Percentiles rank a stretch among this genome's conserved stretches.
These are phyloP conservation scores for Cranoglanis bouderius DNA, from an alignment of 2,113 vertebrate species.

Conservation along the genomic window DNA sequence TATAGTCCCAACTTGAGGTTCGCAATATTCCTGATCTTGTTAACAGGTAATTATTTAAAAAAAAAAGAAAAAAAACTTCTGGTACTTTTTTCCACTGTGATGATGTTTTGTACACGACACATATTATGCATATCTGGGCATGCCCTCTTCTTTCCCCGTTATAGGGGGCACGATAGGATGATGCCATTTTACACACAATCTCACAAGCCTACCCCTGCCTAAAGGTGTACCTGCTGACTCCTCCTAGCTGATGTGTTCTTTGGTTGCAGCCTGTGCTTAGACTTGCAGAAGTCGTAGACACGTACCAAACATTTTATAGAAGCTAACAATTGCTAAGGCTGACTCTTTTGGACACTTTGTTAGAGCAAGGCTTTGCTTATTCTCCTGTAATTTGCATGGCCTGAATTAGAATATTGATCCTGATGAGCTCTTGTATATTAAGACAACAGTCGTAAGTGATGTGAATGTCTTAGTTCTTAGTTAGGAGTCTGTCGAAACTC, in stretches of 20 bases:
- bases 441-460: too few relatives aligned
- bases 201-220: too few relatives aligned
- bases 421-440: neutral
- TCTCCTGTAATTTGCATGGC: neutral
- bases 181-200: too few relatives aligned
- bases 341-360: neutral
- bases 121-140: neutral
- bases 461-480: neutral
- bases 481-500: neutral
- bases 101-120: neutral
- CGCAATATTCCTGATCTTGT: neutral
- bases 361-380: neutral
- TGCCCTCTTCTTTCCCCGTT: too few relatives aligned
- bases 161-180: neutral
- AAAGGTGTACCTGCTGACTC: neutral
- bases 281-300: neutral
- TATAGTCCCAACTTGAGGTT: neutral
- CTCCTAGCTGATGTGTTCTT: neutral
- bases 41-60: neutral
- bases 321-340: neutral
- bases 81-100: too few relatives aligned
- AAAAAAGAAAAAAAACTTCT: too few relatives aligned
- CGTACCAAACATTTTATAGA: neutral
- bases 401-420: neutral
- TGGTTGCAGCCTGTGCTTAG: neutral